A percentile compares a stretch with the other conserved stretches of the same genome.
Conservation (phyloP, 2,888 invertebrate genomes). For the Ctena decussata region DNA sequence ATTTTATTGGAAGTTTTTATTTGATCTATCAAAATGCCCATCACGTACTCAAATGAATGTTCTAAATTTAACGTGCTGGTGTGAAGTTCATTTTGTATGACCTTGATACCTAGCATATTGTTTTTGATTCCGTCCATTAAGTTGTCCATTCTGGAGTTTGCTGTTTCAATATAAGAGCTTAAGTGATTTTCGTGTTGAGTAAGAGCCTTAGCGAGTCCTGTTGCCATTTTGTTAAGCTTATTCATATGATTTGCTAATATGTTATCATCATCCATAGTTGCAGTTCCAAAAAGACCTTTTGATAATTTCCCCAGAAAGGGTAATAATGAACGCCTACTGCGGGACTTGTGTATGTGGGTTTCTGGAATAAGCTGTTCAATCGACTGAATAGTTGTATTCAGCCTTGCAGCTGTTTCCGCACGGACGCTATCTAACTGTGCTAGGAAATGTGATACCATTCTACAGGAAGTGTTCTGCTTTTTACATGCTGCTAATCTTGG, state of each 20-base stretch:
- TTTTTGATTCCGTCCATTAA: background rate
- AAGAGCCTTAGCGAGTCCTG: no score
- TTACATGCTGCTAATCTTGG: conserved; percentile 15
- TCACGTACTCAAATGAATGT: background rate
- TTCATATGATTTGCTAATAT: background rate
- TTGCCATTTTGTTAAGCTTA: no score
- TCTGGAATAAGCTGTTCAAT: background rate
- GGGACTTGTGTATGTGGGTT: conserved; percentile 37
- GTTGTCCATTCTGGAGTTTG: background rate
- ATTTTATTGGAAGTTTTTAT: no score
- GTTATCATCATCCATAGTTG: background rate
- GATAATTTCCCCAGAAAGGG: conserved; percentile 37
- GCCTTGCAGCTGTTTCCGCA: conserved; percentile 3
- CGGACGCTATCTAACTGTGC: conserved; percentile 21
- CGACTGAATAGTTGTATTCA: background rate
- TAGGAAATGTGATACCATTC: conserved; percentile 26
- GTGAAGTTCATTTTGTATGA: background rate
- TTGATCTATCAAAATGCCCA: background rate
- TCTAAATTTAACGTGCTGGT: background rate
- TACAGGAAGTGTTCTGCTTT: conserved; percentile 12
- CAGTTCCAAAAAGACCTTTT: conserved; percentile 12
- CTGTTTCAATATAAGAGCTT: background rate
- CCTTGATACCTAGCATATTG: background rate
- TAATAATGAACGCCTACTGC: conserved; percentile 13
- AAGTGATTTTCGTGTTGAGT: no score